A percentile compares a stretch with the other conserved stretches of the same genome.
These are phyloP conservation scores for Tokudaia muenninki DNA, from an alignment of 2,797 vertebrate species.

Conservation along the genomic window DNA sequence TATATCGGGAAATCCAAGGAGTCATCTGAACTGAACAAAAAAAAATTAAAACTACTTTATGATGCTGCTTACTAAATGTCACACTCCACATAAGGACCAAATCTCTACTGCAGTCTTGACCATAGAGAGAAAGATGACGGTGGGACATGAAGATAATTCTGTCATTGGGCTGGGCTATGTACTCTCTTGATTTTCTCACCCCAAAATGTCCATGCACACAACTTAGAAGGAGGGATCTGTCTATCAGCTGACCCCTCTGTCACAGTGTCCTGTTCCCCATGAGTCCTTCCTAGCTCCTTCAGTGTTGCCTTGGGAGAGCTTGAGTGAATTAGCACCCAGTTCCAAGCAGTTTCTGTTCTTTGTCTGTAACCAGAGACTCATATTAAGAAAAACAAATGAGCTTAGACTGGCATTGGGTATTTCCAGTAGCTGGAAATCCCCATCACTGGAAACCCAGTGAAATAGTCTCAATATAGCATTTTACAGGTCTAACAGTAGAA, in stretches of 20 bases:
- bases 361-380: slow-evolving; percentile 51
- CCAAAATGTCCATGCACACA: background rate
- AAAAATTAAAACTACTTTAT: background rate
- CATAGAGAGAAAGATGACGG: fast-evolving
- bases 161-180: fast-evolving
- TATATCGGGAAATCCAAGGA: background rate
- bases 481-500: slow-evolving; percentile 11
- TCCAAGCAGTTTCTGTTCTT: background rate
- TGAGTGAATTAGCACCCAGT: background rate
- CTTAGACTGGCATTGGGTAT: slow-evolving; percentile 45
- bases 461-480: background rate
- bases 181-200: background rate
- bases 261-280: background rate
- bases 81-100: background rate
- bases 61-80: background rate
- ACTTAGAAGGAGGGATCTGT: background rate
- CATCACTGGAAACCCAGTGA: slow-evolving; percentile 51
- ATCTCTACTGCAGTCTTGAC: background rate
- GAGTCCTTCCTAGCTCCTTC: background rate
- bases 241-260: background rate
- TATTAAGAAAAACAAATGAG: slow-evolving; percentile 66
- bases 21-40: background rate
- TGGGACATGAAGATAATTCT: background rate
- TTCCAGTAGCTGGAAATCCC: slow-evolving; percentile 76
- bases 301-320: background rate